Evolutionary conservation across 2,797 vertebrate genomes (phyloP), one percentile per base, ranked within the genome.

Genomic region (Protosalanx chinensis): DNA sequence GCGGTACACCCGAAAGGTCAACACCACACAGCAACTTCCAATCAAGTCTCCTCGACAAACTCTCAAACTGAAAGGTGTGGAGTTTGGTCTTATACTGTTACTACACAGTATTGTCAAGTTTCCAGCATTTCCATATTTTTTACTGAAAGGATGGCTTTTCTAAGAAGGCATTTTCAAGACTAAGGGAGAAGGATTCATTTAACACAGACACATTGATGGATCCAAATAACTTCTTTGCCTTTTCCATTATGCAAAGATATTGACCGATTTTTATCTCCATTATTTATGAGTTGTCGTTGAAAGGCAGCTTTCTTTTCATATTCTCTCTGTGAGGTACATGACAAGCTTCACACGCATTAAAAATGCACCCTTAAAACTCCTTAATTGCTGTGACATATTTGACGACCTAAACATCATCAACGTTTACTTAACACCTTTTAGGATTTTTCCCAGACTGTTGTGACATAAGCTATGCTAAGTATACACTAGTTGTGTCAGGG

Each of bases 381-480:
- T n/a, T n/a, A n/a, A 56, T 56, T n/a, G 51, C 18, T 2, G 18
- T 56, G 13, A 6, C 51, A 56, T 56, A 16, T n/a, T n/a, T n/a
- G 51, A 56, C 18, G 51, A 16, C 18, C 51, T 16, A 56, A 56
- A n/a, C 51, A 56, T n/a, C 16, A 56, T 56, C 51, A 12, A 46
- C 41, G 51, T 56, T n/a, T n/a, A 56, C 18, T 16, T 56, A 56
- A n/a, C 51, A 1, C 41, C 41, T 16, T 56, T 56, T 56, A 56
- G 51, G 16, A 56, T 16, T 56, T 56, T 56, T 56, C 51, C 51
- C 18, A 56, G 51, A 56, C 51, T n/a, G 51, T 56, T 56, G 1
- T 56, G 51, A 56, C 18, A 53, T 16, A 56, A 56, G 51, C 51
- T 56, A 16, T 56, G 51, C 51, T 62, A 62, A 62, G 29, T 62